Evolutionary conservation across 35 echinoderm and acorn worm genomes (phyloP).

Genomic region (Eucidaris tribuloides): DNA sequence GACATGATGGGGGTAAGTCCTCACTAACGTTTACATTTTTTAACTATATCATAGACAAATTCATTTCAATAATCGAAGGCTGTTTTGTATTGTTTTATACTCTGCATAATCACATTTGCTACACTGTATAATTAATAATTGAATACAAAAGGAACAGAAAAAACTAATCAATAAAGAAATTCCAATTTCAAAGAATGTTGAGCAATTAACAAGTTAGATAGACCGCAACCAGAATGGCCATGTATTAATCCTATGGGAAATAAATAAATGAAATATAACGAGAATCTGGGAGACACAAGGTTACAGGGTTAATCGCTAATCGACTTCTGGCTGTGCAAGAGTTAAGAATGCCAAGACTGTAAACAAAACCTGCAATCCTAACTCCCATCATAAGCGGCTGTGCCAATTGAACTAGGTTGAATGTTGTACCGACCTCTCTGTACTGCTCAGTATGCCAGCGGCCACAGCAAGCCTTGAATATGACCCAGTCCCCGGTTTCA

Average conservation of each 20-base stretch:
- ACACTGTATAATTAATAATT: not conserved
- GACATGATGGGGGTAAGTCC: too few species aligned
- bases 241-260: too few species aligned
- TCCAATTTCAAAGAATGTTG: too few species aligned
- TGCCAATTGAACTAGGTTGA: constrained; percentile 94
- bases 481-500: constrained; percentile 56
- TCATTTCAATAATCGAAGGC: not conserved
- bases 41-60: not conserved
- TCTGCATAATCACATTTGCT: not conserved
- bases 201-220: too few species aligned
- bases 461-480: constrained; percentile 75
- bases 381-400: constrained; percentile 64
- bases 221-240: too few species aligned
- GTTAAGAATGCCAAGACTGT: too few species aligned
- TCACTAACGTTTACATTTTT: not conserved
- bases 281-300: too few species aligned
- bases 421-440: constrained; percentile 35
- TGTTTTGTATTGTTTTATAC: too few species aligned
- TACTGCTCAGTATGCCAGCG: constrained; percentile 54
- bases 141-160: not conserved
- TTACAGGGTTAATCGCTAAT: too few species aligned
- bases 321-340: too few species aligned
- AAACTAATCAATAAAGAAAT: too few species aligned
- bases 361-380: constrained; percentile 70
- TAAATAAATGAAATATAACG: too few species aligned